Evolutionary conservation across 2,797 vertebrate genomes (phyloP).

Genomic region (Fundulus diaphanus): DNA sequence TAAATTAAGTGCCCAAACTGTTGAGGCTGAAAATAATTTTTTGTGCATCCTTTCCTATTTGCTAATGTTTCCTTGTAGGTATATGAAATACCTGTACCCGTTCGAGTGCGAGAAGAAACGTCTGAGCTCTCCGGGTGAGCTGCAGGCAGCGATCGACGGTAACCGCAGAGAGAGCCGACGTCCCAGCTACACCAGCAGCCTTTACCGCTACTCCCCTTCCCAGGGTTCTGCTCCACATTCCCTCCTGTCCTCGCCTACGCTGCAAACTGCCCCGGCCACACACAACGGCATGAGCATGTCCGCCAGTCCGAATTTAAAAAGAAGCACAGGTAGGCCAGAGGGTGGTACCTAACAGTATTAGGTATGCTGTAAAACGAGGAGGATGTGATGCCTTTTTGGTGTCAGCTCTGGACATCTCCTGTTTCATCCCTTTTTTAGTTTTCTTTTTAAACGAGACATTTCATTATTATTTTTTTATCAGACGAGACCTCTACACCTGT

Average conservation of each 20-base stretch:
- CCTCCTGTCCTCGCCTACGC: conserved; percentile 86
- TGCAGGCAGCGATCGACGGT: conserved; percentile 95
- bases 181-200: conserved; percentile 91
- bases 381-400: neutral
- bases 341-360: neutral
- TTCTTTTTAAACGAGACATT: neutral
- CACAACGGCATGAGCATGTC: conserved; percentile 79
- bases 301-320: conserved; percentile 73
- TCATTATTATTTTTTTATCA: conserved; percentile 35
- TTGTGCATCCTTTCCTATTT: neutral
- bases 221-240: conserved; percentile 75
- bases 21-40: neutral
- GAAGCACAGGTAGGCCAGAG: conserved; percentile 63
- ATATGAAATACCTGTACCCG: conserved; percentile 98
- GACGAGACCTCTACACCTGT: conserved; percentile 84
- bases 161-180: conserved; percentile 93
- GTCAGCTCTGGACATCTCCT: neutral
- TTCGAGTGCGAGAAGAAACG: conserved; percentile 96
- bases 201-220: conserved; percentile 88
- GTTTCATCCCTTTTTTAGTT: too few species aligned
- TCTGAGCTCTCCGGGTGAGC: conserved; percentile 92
- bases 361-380: neutral
- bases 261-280: conserved; percentile 81
- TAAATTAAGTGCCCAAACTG: neutral
- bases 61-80: conserved; percentile 76